Base-by-base conservation (phyloP, 2,797 vertebrate genomes). In the Anabas testudineus region DNA sequence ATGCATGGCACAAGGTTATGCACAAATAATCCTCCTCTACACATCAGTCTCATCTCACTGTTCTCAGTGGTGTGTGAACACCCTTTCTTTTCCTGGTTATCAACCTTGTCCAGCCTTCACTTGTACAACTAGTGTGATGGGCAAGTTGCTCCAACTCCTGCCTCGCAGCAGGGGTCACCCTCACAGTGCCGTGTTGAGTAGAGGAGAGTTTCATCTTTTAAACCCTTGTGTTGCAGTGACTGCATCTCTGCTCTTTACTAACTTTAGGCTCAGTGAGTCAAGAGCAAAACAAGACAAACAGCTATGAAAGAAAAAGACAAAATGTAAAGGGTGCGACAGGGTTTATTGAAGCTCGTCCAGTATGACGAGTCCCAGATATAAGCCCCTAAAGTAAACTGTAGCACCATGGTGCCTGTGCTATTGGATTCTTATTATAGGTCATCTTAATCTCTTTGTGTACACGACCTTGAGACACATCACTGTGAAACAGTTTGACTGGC, bases 391-490 rank as follows among this genome's bases (percentile, higher is more conserved):
- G 51, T 45, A 48, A 72, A 55, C 37, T 55, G 30, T 9, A 59
- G 16, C 15, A 14, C n/a, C 37, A n/a, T 22, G 18, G 15, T 21
- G 13, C 61, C 13, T n/a, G 19, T 10, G 47, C 19, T 24, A 8
- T 36, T 5, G 3, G 58, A 63, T n/a, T 59, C 30, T 12, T n/a
- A n/a, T n/a, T n/a, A 16, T 5, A 16, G 28, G 32, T 49, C 58
- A 53, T 59, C 49, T 48, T 59, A 28, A 41, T 62, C 57, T 42
- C 26, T 55, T 58, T 67, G 69, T 54, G 58, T 46, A 56, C 54
- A 56, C 63, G 66, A 84, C 48, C 66, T 66, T 71, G 54, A 46
- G 46, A 67, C 21, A 6, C 24, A 58, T 19, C 10, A 0, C 49
- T 65, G 41, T 9, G 21, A 42, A 24, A 41, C 19, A 32, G 39